A percentile compares a stretch with the other conserved stretches of the same genome.
phyloP scores from a whole-genome alignment of 2,113 vertebrate genomes.

The Chaetodon trifascialis region DNA sequence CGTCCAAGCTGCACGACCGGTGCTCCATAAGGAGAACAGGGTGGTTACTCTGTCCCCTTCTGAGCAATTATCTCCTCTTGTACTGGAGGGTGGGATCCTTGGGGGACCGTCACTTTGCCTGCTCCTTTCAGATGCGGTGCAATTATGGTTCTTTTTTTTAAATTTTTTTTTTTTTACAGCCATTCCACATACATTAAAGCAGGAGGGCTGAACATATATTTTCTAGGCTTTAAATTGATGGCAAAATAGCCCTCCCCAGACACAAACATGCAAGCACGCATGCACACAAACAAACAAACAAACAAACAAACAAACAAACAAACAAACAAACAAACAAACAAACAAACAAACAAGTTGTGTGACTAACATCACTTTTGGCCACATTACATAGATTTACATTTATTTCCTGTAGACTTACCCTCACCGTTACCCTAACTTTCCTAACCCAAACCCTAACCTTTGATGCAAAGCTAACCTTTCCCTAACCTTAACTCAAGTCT shows the following conservation, averaged over 20 bases:
- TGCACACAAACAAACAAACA: no score
- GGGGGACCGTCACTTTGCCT: constrained; percentile 61
- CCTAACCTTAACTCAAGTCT: no score
- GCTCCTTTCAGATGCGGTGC: constrained; percentile 57
- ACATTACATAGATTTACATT: no score
- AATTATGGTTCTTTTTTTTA: constrained; percentile 69
- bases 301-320: no score
- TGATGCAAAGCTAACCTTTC: no score
- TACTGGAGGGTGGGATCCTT: constrained; percentile 44
- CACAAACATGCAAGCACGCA: not conserved
- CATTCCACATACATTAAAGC: constrained; percentile 69
- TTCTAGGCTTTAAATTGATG: constrained; percentile 64
- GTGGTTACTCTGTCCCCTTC: constrained; percentile 53
- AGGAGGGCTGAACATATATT: constrained; percentile 66
- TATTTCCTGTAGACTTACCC: no score
- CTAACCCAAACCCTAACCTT: no score
- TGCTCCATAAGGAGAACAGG: constrained; percentile 41
- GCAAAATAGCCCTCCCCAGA: constrained; percentile 7
- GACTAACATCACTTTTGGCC: no score
- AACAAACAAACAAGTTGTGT: no score
- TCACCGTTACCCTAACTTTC: no score
- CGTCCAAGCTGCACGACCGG: constrained; percentile 44
- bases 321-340: no score
- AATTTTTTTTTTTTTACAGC: constrained; percentile 68
- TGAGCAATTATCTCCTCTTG: constrained; percentile 61